These are phyloP conservation scores for Eristalis pertinax DNA, from an alignment of 2,888 invertebrate genomes.

Conservation along the genomic window DNA sequence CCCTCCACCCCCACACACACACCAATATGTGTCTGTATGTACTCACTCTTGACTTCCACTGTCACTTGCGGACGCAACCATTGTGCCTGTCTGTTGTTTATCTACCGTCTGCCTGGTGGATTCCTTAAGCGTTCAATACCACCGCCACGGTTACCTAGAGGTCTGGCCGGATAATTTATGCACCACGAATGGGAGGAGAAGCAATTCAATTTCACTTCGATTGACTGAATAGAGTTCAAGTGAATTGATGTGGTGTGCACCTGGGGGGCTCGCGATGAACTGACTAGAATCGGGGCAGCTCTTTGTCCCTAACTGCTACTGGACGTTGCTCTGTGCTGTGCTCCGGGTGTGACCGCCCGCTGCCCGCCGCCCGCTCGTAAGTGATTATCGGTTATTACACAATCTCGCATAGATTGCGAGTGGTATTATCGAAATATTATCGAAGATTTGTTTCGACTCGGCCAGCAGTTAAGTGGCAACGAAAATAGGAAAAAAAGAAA, in stretches of 20 bases:
- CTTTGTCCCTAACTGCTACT: neutral
- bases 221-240: neutral
- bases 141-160: slow-evolving; percentile 2
- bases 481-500: neutral
- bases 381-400: neutral
- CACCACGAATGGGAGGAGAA: neutral
- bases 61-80: slow-evolving; percentile 25
- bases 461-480: neutral
- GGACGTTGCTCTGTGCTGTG: too few species aligned
- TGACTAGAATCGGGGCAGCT: neutral
- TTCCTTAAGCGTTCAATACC: neutral
- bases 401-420: slow-evolving; percentile 16
- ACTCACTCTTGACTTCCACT: slow-evolving; percentile 48
- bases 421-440: neutral
- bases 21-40: too few species aligned
- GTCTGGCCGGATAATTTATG: slow-evolving; percentile 7
- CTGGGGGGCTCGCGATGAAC: slow-evolving; percentile 13
- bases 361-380: too few species aligned
- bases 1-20: too few species aligned
- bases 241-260: neutral
- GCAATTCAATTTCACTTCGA: neutral
- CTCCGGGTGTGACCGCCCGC: too few species aligned
- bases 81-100: slow-evolving; percentile 18
- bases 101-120: neutral
- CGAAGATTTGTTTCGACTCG: neutral